Conservation (phyloP, 2,797 vertebrate genomes). For the Helicolenus hilgendorfi region DNA sequence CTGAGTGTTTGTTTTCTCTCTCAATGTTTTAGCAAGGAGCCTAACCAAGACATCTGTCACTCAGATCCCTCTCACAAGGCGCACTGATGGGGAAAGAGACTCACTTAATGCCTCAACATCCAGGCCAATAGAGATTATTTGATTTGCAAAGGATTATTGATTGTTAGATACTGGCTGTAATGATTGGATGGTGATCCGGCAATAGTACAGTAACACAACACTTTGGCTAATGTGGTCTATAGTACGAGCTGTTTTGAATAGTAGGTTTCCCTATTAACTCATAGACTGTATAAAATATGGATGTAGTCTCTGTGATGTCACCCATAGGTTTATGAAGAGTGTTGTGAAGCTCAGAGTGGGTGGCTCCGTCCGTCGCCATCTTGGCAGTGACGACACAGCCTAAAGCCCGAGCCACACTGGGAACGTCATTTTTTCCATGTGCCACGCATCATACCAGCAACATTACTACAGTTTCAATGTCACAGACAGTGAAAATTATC, state of each 20-base stretch:
- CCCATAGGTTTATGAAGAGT: neutral
- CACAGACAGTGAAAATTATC: too few relatives aligned
- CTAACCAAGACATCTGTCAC: conserved; percentile 67
- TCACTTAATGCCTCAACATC: neutral
- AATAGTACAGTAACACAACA: neutral
- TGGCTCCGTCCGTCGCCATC: too few relatives aligned
- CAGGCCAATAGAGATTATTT: neutral
- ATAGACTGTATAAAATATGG: neutral
- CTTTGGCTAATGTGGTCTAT: conserved; percentile 4
- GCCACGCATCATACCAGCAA: too few relatives aligned
- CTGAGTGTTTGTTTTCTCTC: conserved; percentile 79
- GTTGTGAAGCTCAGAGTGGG: too few relatives aligned
- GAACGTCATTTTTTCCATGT: too few relatives aligned
- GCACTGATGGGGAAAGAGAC: neutral
- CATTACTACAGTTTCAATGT: too few relatives aligned
- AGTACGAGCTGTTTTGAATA: conserved; percentile 7
- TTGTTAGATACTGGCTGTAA: neutral
- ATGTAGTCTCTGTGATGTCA: neutral
- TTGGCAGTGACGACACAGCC: too few relatives aligned
- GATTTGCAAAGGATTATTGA: neutral
- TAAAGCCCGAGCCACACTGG: too few relatives aligned
- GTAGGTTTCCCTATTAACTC: neutral
- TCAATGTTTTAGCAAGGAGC: conserved; percentile 62
- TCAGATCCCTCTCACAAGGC: conserved; percentile 14
- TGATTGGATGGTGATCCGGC: neutral